phyloP scores from a whole-genome alignment of 2,797 vertebrate species.

The Sebastes hubbsi region DNA sequence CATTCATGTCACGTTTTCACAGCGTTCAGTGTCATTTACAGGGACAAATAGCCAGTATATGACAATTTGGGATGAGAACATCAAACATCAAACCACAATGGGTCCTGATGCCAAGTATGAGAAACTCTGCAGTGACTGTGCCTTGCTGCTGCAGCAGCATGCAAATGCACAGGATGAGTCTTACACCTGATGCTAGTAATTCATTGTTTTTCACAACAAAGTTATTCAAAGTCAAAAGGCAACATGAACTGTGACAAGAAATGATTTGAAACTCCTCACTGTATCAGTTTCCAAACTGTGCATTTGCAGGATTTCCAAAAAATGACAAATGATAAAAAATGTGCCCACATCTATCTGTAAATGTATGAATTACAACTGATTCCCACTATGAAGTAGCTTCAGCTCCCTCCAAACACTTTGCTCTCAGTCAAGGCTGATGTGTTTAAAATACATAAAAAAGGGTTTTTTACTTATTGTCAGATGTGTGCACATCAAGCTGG shows the following conservation, averaged over 20 bases:
- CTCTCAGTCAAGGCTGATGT: neutral
- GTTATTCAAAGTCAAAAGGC: neutral
- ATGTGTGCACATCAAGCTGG: neutral
- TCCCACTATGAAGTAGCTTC: neutral
- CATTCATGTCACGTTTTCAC: too few relatives aligned
- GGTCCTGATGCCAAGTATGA: neutral
- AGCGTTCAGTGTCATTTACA: too few relatives aligned
- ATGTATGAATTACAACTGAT: neutral
- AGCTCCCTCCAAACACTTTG: neutral
- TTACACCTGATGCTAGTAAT: neutral
- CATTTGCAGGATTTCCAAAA: neutral
- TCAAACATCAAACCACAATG: neutral
- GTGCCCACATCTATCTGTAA: neutral
- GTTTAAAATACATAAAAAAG: neutral
- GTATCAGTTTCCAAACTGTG: neutral
- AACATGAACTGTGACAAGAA: neutral
- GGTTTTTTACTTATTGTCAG: neutral
- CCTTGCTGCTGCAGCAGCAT: neutral
- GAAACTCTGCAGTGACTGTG: neutral
- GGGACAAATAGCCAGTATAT: too few relatives aligned
- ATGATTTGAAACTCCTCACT: neutral
- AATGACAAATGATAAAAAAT: neutral
- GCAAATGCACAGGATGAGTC: neutral
- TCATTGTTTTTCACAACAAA: neutral
- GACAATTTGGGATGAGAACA: neutral